A percentile compares a stretch with the other conserved stretches of the same genome.
phyloP scores from a whole-genome alignment of 2,113 vertebrate species.

The Nyctibius bracteatus region DNA sequence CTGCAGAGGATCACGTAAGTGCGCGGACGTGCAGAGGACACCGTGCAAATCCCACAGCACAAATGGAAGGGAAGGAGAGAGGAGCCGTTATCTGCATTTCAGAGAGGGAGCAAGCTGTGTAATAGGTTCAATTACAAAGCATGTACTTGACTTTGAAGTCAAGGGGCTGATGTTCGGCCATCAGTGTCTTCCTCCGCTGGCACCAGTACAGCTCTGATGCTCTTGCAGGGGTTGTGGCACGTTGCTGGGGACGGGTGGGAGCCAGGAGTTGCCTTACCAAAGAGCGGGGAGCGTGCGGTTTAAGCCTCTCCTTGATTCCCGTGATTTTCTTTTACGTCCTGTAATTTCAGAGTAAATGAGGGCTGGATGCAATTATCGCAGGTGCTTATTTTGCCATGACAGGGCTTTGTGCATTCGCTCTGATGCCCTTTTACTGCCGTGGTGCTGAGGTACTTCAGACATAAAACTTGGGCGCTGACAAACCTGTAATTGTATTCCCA shows the following conservation, averaged over 20 bases:
- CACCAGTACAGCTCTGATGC: background rate
- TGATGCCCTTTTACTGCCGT: background rate
- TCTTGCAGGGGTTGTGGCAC: background rate
- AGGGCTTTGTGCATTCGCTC: background rate
- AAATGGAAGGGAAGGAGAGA: background rate
- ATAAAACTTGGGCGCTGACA: background rate
- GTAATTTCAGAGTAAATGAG: background rate
- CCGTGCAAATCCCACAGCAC: rapidly evolving
- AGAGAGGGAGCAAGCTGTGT: rapidly evolving
- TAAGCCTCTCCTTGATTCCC: background rate
- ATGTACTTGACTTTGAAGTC: background rate
- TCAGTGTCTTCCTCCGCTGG: rapidly evolving
- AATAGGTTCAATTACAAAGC: background rate
- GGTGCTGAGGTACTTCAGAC: background rate
- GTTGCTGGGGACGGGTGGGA: background rate
- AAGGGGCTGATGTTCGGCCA: background rate
- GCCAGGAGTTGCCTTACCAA: background rate
- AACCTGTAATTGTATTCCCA: background rate
- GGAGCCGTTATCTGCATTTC: background rate
- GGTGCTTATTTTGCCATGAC: background rate
- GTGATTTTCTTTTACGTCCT: background rate
- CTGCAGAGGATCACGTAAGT: rapidly evolving
- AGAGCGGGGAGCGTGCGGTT: background rate
- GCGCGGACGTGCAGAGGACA: rapidly evolving
- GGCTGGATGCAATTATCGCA: background rate